Percentiles rank a stretch among this genome's conserved stretches.
These are phyloP conservation scores for Albula glossodonta DNA, from an alignment of 2,113 vertebrate species.

Conservation along the genomic window DNA sequence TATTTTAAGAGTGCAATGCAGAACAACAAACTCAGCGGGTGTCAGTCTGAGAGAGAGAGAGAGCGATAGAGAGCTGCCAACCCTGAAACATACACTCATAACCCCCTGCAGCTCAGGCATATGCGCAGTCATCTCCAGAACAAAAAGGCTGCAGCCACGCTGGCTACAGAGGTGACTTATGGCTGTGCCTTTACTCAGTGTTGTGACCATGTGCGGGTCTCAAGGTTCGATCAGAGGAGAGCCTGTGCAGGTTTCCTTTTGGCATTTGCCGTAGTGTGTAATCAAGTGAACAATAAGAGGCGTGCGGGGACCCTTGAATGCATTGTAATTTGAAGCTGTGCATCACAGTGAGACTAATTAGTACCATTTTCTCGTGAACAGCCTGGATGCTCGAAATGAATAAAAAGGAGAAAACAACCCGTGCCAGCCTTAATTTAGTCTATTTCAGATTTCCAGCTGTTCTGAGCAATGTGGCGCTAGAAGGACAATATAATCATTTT, in stretches of 20 bases:
- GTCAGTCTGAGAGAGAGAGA: not conserved
- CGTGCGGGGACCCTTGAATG: not conserved
- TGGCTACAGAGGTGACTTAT: not conserved
- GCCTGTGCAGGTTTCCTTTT: not conserved
- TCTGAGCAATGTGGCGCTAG: not conserved
- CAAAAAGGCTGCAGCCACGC: not conserved
- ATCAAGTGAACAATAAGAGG: not conserved
- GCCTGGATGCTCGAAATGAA: not conserved
- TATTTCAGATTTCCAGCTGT: conserved; percentile 2
- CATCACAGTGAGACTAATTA: conserved; percentile 10
- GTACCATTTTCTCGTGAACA: not conserved
- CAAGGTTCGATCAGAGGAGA: not conserved
- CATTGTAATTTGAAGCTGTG: not conserved
- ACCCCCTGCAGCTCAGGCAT: not conserved
- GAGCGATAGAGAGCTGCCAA: not conserved
- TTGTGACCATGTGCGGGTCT: not conserved
- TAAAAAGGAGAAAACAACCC: not conserved
- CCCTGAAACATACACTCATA: not conserved
- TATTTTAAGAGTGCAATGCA: not conserved
- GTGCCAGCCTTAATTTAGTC: conserved; percentile 6
- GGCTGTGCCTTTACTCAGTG: not conserved
- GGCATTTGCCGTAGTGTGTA: not conserved
- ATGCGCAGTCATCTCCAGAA: not conserved
- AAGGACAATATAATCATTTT: not conserved
- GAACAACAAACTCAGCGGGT: not conserved